Evolutionary conservation across 2,113 vertebrate species (phyloP).

Genomic region (Poeciliopsis prolifica): DNA sequence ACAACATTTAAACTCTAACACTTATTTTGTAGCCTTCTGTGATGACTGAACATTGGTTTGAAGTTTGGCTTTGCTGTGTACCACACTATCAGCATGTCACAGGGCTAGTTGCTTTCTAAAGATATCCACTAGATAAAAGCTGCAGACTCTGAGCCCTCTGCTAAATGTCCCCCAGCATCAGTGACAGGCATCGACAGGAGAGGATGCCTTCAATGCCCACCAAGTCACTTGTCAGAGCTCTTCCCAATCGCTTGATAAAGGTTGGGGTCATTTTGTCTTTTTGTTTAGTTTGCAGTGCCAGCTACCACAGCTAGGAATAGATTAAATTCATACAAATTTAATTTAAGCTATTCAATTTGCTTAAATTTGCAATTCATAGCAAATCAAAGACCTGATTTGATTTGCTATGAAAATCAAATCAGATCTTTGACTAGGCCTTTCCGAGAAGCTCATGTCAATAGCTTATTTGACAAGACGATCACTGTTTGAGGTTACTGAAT

Average conservation of each 20-base stretch:
- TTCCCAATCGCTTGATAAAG: slow-evolving; percentile 41
- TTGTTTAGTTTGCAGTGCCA: background rate
- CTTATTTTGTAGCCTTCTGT: slow-evolving; percentile 60
- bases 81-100: slow-evolving; percentile 56
- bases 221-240: slow-evolving; percentile 39
- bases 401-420: too few relatives aligned
- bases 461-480: too few relatives aligned
- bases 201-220: slow-evolving; percentile 58
- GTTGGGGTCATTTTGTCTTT: slow-evolving; percentile 21
- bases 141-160: slow-evolving; percentile 14
- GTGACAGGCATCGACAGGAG: slow-evolving; percentile 61
- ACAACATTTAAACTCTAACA: slow-evolving; percentile 27
- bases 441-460: too few relatives aligned
- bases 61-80: slow-evolving; percentile 40
- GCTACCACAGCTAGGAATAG: too few relatives aligned
- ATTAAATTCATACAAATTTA: too few relatives aligned
- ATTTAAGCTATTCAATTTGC: too few relatives aligned
- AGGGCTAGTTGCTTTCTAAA: slow-evolving; percentile 39
- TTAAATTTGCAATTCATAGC: too few relatives aligned
- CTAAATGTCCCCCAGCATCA: slow-evolving; percentile 59
- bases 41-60: slow-evolving; percentile 47
- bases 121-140: slow-evolving; percentile 57
- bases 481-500: too few relatives aligned
- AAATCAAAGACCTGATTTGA: too few relatives aligned
- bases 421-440: too few relatives aligned